These are phyloP conservation scores for Muscicapa adusta DNA, from an alignment of 2,113 vertebrate genomes.

Conservation along the genomic window DNA sequence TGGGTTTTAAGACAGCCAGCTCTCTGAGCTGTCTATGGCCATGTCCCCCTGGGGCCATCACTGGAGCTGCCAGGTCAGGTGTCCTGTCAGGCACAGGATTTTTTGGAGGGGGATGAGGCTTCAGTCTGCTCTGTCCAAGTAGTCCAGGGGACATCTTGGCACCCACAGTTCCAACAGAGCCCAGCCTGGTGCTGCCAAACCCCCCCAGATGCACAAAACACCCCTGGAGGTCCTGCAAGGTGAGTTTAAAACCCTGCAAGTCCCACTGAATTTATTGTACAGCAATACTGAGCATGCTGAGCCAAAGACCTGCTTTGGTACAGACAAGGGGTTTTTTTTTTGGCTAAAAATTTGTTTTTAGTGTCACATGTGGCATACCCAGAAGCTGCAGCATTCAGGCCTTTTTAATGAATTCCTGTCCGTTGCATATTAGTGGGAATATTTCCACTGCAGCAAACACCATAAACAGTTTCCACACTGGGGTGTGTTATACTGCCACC, in stretches of 20 bases:
- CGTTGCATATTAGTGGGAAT: slow-evolving; percentile 43
- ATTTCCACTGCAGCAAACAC: slow-evolving; percentile 58
- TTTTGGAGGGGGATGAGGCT: not conserved
- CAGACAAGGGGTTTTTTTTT: not conserved
- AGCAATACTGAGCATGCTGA: not conserved
- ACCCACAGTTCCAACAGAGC: not conserved
- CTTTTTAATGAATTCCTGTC: slow-evolving; percentile 26
- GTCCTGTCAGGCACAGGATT: not conserved
- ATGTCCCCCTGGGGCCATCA: not conserved
- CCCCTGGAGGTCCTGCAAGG: not conserved
- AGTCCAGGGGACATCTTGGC: too few species aligned
- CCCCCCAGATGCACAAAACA: accelerated
- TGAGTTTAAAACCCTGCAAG: accelerated
- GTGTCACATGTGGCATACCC: not conserved
- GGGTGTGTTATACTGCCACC: slow-evolving; percentile 53
- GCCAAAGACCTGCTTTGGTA: not conserved
- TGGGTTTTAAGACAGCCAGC: not conserved
- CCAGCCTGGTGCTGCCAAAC: not conserved
- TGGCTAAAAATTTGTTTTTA: not conserved
- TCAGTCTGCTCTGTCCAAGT: accelerated
- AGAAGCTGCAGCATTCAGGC: not conserved
- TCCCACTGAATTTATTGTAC: accelerated
- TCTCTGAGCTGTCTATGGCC: not conserved
- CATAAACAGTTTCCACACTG: slow-evolving; percentile 55
- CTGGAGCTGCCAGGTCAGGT: not conserved